Conservation (phyloP, 2,888 invertebrate genomes). For the Lasioglossum vierecki region DNA sequence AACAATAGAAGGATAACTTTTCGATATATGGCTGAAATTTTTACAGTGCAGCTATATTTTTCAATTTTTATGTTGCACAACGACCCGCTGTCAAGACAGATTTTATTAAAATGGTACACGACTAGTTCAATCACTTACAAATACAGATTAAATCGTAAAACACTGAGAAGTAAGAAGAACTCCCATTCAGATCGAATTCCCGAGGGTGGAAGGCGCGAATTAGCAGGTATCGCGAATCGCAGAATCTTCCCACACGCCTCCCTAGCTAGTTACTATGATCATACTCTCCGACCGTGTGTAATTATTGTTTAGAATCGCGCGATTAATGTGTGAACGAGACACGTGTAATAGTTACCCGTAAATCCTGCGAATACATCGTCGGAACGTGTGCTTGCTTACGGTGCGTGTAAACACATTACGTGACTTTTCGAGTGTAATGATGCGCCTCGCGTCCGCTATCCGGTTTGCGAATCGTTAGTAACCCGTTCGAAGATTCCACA, state of each 20-base stretch:
- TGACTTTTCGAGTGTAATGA: neutral
- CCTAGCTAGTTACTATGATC: neutral
- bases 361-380: neutral
- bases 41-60: no score
- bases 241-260: neutral
- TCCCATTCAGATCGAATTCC: neutral
- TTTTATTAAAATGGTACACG: no score
- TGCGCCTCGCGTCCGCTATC: neutral
- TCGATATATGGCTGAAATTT: no score
- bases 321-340: neutral
- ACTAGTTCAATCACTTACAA: no score
- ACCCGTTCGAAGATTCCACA: neutral
- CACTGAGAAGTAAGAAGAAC: neutral
- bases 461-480: neutral
- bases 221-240: neutral
- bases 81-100: no score
- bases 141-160: neutral
- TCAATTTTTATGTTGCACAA: no score
- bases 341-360: neutral
- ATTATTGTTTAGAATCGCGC: slow-evolving; percentile 8
- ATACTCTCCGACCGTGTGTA: neutral
- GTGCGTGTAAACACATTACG: neutral
- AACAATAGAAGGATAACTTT: no score
- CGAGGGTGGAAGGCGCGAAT: neutral
- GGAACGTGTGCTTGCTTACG: neutral